Base-by-base conservation (phyloP, 2,113 vertebrate genomes). In the Cheirogaleus medius region DNA sequence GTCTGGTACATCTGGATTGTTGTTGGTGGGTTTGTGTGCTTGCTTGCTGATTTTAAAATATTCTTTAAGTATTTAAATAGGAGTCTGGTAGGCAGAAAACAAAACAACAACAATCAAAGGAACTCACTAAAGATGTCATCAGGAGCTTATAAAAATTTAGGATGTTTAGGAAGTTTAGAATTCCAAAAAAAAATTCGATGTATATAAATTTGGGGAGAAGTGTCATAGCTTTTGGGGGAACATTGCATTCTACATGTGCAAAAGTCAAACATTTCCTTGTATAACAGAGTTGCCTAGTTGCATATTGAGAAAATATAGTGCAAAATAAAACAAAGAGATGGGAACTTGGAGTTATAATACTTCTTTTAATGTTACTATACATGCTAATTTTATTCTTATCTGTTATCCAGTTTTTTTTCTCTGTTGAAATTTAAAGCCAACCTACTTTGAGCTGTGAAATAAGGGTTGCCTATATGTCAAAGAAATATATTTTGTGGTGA, bases 291-390 rank as follows among this genome's bases (percentile, higher is more conserved):
- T 96, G 71, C 58, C 66, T 94, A 64, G 49, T 71, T 77, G 69
- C 27, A 85, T 81, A 88, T 71, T 81, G 87, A 94, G 60, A 80
- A 92, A 87, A 88, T 1, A 81, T 0, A 63, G 14, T 64, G 17
- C 13, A 91, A 95, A 95, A 93, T 74, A 80, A 96, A 95, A 95
- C n/a, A 54, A 6, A 87, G 11, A 68, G 34, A 76, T 15, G 81
- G 68, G 73, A 82, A 76, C 18, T 25, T 90, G 49, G 32, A 47
- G 54, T 47, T 78, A 37, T 5, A 87, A 56, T 63, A 54, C 54
- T 96, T 90, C n/a, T 84, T 84, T 92, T 32, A 90, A 64, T 89
- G 21, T 91, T 81, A 88, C 56, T 84, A 54, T 64, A 66, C 66
- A 83, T 52, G 58, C 21, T 93, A 81, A 90, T 69, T 69, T 81